Base-by-base conservation (phyloP, 2,888 invertebrate species). In the Nemapogon koenigi region DNA sequence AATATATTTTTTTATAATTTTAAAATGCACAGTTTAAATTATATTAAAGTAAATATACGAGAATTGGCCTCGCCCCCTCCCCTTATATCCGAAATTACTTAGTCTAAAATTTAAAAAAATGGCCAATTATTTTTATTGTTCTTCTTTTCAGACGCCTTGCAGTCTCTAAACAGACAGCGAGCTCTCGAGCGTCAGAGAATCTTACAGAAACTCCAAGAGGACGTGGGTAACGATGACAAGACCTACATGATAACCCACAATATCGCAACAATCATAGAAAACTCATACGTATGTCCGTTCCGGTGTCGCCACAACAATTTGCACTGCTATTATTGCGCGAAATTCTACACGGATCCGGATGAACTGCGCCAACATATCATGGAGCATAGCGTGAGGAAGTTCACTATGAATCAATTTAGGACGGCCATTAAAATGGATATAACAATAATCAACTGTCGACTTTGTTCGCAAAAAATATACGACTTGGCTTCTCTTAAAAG, bases 371-470 rank as follows among this genome's bases (percentile, higher is more conserved):
- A 55, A 0, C 76, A 76, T 17, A 28, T 45, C 0, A 43, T 43
- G 0, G 17, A 27, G 0, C 73, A 57, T 31, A 51, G 61, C 6
- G 69, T 75, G 1, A 70, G 63, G 28, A 65, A 62, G 16, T 76
- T 76, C 46, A 69, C 68, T 49, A 57, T 75, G 0, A 57, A 57
- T 0, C 73, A 72, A 11, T 62, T 69, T 35, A 71, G 67, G 8
- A 70, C 66, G n/a, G 71, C 75, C 65, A 52, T 73, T 0, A 78
- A 78, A 50, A 44, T 76, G 8, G 76, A 76, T 26, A 29, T 78
- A 1, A 65, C 67, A 0, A 45, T 64, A 32, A 68, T 78, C 13
- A 75, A 76, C 39, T 78, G 76, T 41, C 42, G 75, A 8, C 19
- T 75, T 0, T 78, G 76, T 30, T 16, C 50, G 0, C 35, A 40